Evolutionary conservation across 2,888 invertebrate genomes (phyloP), one percentile per base, ranked within the genome.

Genomic region (Gymnosoma rotundatum): DNA sequence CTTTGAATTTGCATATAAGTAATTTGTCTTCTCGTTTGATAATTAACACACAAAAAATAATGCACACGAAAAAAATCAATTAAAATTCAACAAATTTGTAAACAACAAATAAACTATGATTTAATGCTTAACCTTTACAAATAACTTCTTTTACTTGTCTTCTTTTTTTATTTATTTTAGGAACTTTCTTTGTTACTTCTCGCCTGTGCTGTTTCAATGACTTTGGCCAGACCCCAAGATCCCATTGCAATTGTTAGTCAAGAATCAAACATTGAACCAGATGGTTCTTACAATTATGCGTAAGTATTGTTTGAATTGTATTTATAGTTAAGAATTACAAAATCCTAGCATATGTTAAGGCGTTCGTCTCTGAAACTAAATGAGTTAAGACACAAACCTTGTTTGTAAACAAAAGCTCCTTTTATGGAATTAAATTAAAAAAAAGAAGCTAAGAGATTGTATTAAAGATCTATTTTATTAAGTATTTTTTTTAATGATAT

Each of bases 281-380:
- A 95, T 90, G 96, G 96, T 83, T 94, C 95, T 52, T 96, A 96
- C 88, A 94, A 94, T 91, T 95, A 94, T 93, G 95, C 94, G 96
- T 95, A 92, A 92, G 89, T 89, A 76, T 69, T 56, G 18, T 10
- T 48, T 75, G 32, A 20, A 20, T 48, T 25, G 0, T 20, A 21
- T 7, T 38, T 2, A 70, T 36, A 52, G 8, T 52, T 6, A 52
- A 52, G n/a, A 9, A 52, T 50, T 14, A 3, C 16, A 3, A 32
- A 64, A 56, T 1, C 21, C 7, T 82, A 83, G 88, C 88, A 88
- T 89, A 88, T 20, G 64, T 85, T 87, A 42, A 80, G 88, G 87
- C 60, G 54, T 32, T 32, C 2, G 50, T 4, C 9, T 10, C 36
- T 52, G 16, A 45, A 8, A 36, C n/a, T 18, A 86, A 87, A 89